Evolutionary conservation across 2,797 vertebrate species (phyloP), one percentile per base, ranked within the genome.

Genomic region (Clarias laeviceps): DNA sequence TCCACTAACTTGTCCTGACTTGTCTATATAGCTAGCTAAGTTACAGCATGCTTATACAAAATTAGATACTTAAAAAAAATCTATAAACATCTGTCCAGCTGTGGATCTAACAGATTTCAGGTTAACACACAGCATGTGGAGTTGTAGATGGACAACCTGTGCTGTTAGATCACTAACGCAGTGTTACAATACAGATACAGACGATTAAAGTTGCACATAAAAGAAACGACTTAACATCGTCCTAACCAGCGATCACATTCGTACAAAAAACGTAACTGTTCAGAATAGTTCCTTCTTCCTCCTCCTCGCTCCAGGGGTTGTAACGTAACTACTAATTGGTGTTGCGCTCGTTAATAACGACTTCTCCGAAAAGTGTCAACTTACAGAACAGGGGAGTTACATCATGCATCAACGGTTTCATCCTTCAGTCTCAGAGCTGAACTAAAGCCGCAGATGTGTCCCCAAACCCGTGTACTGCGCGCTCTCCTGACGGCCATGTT

Each of bases 401-500:
- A 84, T 81, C 82, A 82, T 87, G 59, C 78, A 84, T 84, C 54
- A 77, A 73, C 1, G 9, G 45, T 73, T 81, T 32, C 74, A n/a
- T 83, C 34, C 37, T 73, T 84, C 56, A 66, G 54, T 57, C 22
- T 76, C 54, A 45, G 12, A 70, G 34, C n/a, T 45, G 34, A 84
- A 80, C 74, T 34, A 59, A 70, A 12, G 34, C 76, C 9, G 74
- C 34, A 24, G 64, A 40, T 69, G 37, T 76, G 86, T 81, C 80
- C 82, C 22, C 57, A 61, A 50, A 80, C 50, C 80, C 82, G 77
- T 64, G 24, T 15, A 66, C 34, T 76, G 84, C 86, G 6, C 87
- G 84, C 84, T 61, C 80, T 77, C 65, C 9, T 59, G 85, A 89
- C 90, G 79, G 93, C 94, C 94, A 95, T 95, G 88, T 95, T 93